These are phyloP conservation scores for Drosophila tanythrix DNA, from an alignment of 2,888 invertebrate genomes.

Conservation along the genomic window DNA sequence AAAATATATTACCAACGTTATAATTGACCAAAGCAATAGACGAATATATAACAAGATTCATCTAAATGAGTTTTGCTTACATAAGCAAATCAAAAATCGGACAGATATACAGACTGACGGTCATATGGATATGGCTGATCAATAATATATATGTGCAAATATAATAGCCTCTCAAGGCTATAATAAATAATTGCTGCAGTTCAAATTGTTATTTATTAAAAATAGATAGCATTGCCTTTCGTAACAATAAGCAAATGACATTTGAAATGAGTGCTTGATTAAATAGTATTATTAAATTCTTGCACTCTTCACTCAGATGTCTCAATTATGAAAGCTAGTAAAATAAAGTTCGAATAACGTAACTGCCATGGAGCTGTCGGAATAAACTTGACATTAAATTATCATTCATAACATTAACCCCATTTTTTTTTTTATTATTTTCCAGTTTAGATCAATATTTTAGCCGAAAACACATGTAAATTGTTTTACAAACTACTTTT, in stretches of 20 bases:
- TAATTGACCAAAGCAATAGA: neutral
- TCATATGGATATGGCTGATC: too few species aligned
- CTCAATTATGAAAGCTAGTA: neutral
- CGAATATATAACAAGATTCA: neutral
- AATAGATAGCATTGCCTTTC: too few species aligned
- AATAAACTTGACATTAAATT: neutral
- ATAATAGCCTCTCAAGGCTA: too few species aligned
- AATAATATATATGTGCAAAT: too few species aligned
- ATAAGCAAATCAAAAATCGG: neutral
- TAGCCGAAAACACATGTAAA: conserved; percentile 5
- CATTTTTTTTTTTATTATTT: too few species aligned
- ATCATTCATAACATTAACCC: too few species aligned
- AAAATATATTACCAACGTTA: neutral
- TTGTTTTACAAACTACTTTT: conserved; percentile 2
- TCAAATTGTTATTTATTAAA: neutral
- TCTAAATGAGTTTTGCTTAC: neutral
- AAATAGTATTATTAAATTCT: neutral
- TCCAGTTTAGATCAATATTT: neutral
- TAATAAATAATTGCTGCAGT: neutral
- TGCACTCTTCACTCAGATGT: neutral
- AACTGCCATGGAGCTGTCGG: neutral
- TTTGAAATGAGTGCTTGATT: neutral
- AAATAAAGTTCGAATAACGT: neutral
- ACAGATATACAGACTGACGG: neutral
- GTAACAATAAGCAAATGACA: neutral